Conservation (phyloP, 2,797 vertebrate genomes). For the Oceanodroma leucorhoa region DNA sequence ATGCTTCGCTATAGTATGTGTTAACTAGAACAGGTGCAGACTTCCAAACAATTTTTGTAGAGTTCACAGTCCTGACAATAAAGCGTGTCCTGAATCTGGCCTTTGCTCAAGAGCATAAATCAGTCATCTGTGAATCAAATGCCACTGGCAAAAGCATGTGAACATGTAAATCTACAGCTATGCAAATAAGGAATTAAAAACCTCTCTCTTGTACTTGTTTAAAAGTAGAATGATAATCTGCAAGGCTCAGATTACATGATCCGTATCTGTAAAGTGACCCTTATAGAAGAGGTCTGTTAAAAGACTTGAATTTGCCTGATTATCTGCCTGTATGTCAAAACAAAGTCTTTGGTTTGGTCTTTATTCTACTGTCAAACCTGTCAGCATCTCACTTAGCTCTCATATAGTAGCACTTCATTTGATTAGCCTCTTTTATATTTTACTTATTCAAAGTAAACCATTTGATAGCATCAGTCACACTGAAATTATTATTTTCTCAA, state of each 20-base stretch:
- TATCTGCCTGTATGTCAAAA: constrained; percentile 20
- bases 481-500: constrained; percentile 23
- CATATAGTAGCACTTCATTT: not conserved
- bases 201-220: constrained; percentile 18
- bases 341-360: not conserved
- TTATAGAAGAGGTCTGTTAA: constrained; percentile 9
- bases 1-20: not conserved
- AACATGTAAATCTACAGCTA: constrained; percentile 16
- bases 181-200: constrained; percentile 40
- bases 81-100: not conserved
- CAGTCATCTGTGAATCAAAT: constrained; percentile 27
- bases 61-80: not conserved
- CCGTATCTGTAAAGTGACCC: constrained; percentile 63
- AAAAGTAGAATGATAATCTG: constrained; percentile 61
- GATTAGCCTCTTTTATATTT: not conserved
- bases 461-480: not conserved
- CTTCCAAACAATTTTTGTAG: not conserved
- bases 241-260: constrained; percentile 73
- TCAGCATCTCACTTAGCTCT: not conserved
- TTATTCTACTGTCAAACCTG: constrained; percentile 11
- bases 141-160: not conserved
- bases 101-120: constrained; percentile 18
- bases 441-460: not conserved
- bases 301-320: constrained; percentile 18
- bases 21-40: not conserved